Evolutionary conservation across 2,797 vertebrate species (phyloP), one percentile per base, ranked within the genome.

Genomic region (Alexandromys oeconomus): DNA sequence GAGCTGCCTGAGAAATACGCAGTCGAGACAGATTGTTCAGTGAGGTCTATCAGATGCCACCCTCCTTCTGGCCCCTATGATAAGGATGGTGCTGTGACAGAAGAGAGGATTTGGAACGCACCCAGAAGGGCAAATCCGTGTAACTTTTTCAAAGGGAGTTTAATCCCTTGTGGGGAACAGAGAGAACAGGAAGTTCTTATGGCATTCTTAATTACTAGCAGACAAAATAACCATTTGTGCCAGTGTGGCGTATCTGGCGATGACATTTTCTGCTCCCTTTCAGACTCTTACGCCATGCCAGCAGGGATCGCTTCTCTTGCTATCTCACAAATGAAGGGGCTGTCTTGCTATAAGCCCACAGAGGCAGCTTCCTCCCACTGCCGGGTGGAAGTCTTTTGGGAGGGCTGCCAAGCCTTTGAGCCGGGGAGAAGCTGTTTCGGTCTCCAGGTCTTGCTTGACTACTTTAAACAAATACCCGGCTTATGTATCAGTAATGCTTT

Each of bases 381-480:
- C 46, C 37, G 14, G 78, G 40, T 77, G 8, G 51, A 92, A 97
- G 79, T 87, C 59, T 46, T 67, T 92, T 37, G 4, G 34, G 25
- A 57, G 14, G 76, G 37, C 40, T 89, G 89, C 89, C 63, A 69
- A 84, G 81, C 69, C 63, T 93, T 82, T 88, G 85, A 81, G 61
- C 87, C 61, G 2, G 23, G 13, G 37, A 95, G 37, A 51, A 67
- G 59, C 51, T 95, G 65, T 65, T 97, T 97, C 91, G 13, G 29
- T 79, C 95, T 94, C 57, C 29, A 97, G 90, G 43, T 94, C 48
- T 48, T 80, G 21, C 54, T 97, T 78, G 48, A 90, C 14, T 82
- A 15, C 43, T 80, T 2, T 88, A 93, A 94, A 95, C n/a, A 97
- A 95, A 95, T 67, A 87, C 82, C 85, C 82, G 87, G 67, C 86